Evolutionary conservation across 2,797 vertebrate species (phyloP), one percentile per base, ranked within the genome.

Genomic region (Danio choprae): DNA sequence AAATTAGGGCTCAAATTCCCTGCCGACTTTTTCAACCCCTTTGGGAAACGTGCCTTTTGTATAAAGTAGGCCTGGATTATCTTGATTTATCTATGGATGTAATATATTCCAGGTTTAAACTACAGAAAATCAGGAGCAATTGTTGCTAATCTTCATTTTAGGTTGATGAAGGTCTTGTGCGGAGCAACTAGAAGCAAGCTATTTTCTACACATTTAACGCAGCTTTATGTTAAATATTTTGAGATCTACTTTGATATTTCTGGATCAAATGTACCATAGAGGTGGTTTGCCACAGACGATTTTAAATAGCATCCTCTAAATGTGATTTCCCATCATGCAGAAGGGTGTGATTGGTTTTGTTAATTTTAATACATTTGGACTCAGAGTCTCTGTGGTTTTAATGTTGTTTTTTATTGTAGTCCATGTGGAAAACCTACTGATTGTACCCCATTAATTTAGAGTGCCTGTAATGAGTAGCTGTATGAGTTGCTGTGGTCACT

Each of bases 271-370:
- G 48, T 43, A 60, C 18, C 18, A 7, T 38, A 73, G 53, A 29
- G 41, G 38, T 51, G 50, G n/a, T 60, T 59, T 8, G 9, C 46
- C 60, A 73, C 13, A 48, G 56, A 83, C 69, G 84, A 81, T 84
- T 75, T 88, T 79, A 84, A 90, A 90, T 90, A 82, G 79, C 89
- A 90, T 87, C 41, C 22, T 48, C 43, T 71, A 55, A 80, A 77
- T 68, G 43, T 36, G 41, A 65, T 78, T 83, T 83, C 55, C 59
- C 70, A 79, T 70, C 41, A 79, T 67, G 64, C 53, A 79, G 63
- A 70, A 64, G 64, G 71, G 44, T 48, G 71, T 56, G 62, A 82
- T 74, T 74, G 51, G 36, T 84, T 80, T 77, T 51, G 81, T 77
- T 78, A 16, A 78, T 78, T 81, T 85, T 50, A 64, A 62, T 62